These are phyloP conservation scores for Tipula lateralis DNA, from an alignment of 2,888 invertebrate species.

Conservation along the genomic window DNA sequence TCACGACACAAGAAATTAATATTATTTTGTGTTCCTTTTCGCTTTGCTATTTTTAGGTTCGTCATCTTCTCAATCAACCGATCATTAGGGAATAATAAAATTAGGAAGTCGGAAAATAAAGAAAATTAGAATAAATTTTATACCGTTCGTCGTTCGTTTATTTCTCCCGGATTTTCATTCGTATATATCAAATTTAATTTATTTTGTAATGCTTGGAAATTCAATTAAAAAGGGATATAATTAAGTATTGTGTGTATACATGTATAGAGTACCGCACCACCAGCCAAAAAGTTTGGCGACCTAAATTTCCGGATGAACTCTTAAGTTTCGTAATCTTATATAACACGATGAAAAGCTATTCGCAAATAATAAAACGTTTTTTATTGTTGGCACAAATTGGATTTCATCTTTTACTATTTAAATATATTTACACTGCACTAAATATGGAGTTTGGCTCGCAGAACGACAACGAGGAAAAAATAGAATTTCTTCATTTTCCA, in stretches of 20 bases:
- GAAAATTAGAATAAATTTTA: neutral
- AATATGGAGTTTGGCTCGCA: neutral
- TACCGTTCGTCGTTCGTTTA: neutral
- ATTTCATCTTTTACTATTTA: neutral
- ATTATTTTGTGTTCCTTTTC: neutral
- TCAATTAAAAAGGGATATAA: neutral
- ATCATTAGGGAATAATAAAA: neutral
- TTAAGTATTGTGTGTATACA: neutral
- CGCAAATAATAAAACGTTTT: neutral
- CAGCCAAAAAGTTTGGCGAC: neutral
- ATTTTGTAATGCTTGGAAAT: neutral
- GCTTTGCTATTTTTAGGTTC: neutral
- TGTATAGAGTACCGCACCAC: neutral
- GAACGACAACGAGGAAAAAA: neutral
- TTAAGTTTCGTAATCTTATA: neutral
- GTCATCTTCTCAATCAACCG: neutral
- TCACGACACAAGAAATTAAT: neutral
- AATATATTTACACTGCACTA: neutral
- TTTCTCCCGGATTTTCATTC: neutral
- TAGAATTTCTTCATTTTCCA: neutral
- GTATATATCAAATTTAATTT: neutral
- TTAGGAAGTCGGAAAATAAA: neutral
- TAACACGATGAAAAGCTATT: neutral
- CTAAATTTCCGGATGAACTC: neutral
- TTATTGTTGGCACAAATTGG: neutral